Base-by-base conservation (phyloP, 2,797 vertebrate genomes). In the Orientallactaga sibirica region DNA sequence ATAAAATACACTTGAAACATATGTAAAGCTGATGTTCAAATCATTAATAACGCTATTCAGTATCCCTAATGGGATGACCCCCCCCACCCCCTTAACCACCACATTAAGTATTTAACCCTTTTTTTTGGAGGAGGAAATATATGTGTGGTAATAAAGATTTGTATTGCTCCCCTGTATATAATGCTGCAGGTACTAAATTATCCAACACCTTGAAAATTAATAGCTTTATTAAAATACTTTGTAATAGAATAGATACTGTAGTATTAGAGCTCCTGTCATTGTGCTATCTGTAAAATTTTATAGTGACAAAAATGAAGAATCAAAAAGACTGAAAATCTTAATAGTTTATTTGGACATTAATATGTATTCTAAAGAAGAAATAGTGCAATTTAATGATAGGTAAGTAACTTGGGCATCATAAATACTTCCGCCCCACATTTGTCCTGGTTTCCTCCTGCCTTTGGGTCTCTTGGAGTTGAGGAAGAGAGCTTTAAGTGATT, bases 281-380 rank as follows among this genome's bases (percentile, higher is more conserved):
- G 64, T 84, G 41, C 16, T 83, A 20, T 70, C 61, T 80, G 58
- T 92, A 70, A 94, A 80, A 4, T 41, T 9, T 76, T 92, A 48
- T 29, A 43, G 48, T 88, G 48, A 68, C 84, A 20, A 94, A 91
- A 89, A 91, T 91, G 43, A 78, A 92, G 9, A 94, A 66, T 18
- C 55, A n/a, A 76, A 86, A 66, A 94, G 75, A 67, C 43, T 82
- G 43, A 77, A 55, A 93, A 94, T 87, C 15, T 27, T 15, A 81
- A 4, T 58, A 14, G 12, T 74, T 91, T 90, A 70, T 80, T 88
- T 95, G 67, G 74, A 92, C 92, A 81, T 83, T 16, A 88, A 88
- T 88, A 84, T 9, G n/a, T 43, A 24, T 70, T 77, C 64, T 92
- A 87, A 94, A 96, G 84, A 87, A 95, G 12, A 74, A 71, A 80